Conservation (phyloP, 2,797 vertebrate genomes). For the Perodicticus potto region DNA sequence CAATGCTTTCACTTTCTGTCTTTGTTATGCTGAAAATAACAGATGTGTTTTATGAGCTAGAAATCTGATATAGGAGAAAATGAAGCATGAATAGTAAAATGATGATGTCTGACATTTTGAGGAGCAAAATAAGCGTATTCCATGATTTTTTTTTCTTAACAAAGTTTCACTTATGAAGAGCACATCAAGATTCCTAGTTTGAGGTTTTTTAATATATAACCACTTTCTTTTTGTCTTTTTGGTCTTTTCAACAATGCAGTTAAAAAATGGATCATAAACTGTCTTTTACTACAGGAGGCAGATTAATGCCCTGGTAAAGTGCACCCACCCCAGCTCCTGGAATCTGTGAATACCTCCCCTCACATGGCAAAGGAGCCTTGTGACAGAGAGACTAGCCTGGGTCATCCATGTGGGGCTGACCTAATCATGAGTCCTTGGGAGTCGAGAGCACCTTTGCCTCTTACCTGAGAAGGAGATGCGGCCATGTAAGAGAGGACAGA, state of each 20-base stretch:
- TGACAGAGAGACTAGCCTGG: background rate
- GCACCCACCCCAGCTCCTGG: background rate
- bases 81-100: background rate
- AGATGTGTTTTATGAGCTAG: background rate
- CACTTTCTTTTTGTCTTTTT: background rate
- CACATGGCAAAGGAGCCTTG: background rate
- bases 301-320: background rate
- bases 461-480: background rate
- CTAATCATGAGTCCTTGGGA: background rate
- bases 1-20: background rate
- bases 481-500: background rate
- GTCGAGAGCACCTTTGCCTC: background rate
- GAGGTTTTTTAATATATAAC: background rate
- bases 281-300: background rate
- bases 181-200: background rate
- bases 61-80: background rate
- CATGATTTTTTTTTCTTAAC: background rate
- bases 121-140: background rate
- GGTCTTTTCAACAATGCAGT: background rate
- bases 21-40: background rate
- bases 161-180: background rate
- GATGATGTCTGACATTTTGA: background rate
- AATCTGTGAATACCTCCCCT: background rate
- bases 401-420: background rate
- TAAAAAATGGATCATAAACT: background rate